phyloP scores from a whole-genome alignment of 2,797 vertebrate genomes.

The Perodicticus potto region DNA sequence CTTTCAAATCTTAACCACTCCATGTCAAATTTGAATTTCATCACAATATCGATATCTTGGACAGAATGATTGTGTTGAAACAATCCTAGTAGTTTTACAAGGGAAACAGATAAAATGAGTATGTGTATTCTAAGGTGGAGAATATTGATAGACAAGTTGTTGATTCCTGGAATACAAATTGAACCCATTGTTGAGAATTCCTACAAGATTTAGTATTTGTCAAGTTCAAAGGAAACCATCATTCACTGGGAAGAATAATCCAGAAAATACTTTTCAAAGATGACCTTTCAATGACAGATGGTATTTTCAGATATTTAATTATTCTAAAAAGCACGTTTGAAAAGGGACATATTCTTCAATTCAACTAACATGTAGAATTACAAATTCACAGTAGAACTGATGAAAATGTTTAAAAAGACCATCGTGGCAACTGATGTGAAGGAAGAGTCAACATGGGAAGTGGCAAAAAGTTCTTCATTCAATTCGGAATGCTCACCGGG shows the following conservation, averaged over 20 bases:
- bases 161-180: neutral
- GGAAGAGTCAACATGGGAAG: neutral
- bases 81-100: neutral
- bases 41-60: neutral
- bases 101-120: neutral
- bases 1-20: neutral
- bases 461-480: slow-evolving; percentile 53
- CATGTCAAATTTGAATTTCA: neutral
- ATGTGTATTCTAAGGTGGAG: neutral
- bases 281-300: neutral
- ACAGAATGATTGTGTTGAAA: neutral
- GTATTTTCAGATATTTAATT: neutral
- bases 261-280: neutral
- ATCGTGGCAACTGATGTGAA: neutral
- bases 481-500: neutral
- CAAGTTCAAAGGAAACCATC: neutral
- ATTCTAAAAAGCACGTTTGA: neutral
- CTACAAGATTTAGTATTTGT: neutral
- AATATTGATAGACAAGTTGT: neutral
- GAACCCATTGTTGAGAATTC: neutral
- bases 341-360: slow-evolving; percentile 11
- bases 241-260: neutral
- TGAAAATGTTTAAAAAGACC: neutral
- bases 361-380: neutral
- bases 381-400: neutral